Base-by-base conservation (phyloP, 2,113 vertebrate species). In the Epinephelus moara region DNA sequence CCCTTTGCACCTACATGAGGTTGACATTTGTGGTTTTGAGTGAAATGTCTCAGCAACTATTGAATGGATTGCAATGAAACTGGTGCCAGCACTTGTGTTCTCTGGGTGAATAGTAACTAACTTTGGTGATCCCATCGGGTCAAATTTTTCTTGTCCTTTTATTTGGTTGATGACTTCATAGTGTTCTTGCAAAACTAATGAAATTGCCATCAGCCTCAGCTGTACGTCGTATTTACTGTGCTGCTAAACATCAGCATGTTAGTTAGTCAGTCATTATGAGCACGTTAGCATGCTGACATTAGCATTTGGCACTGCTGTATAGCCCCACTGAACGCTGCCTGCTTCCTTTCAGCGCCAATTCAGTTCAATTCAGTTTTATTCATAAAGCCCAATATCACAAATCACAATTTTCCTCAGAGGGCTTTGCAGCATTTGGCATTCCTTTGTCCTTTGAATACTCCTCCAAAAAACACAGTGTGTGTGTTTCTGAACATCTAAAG, bases 401-500 rank as follows among this genome's bases (percentile, higher is more conserved):
- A 37, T 37, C 33, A 7, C 33, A 37, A 37, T 37, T 37, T 37
- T 6, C 33, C 6, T 37, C 33, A 37, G 33, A 37, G 33, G 33
- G 33, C 33, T 37, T 37, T 37, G 4, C 33, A 37, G 33, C 33
- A 37, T 37, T 6, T 37, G 33, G 6, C 33, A 37, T 37, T 6
- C 33, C 33, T 37, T 6, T 37, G 33, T 37, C 33, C 33, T 37
- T 37, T 37, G 33, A 37, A 37, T 6, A 37, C 33, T 37, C 33
- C 33, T 4, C 33, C 4, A 7, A 37, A 37, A 37, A 37, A 37
- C 27, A 17, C 27, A 33, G 8, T 19, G 15, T 52, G 17, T 19
- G 1, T 67, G n/a, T 57, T 55, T 76, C 49, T 76, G n/a, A 76
- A n/a, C 50, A 30, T 18, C 21, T n/a, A 4, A 42, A 63, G 21